A percentile compares a stretch with the other conserved stretches of the same genome.
Evolutionary conservation across 2,888 invertebrate genomes (phyloP).

Genomic region (Ormyrus rosae): DNA sequence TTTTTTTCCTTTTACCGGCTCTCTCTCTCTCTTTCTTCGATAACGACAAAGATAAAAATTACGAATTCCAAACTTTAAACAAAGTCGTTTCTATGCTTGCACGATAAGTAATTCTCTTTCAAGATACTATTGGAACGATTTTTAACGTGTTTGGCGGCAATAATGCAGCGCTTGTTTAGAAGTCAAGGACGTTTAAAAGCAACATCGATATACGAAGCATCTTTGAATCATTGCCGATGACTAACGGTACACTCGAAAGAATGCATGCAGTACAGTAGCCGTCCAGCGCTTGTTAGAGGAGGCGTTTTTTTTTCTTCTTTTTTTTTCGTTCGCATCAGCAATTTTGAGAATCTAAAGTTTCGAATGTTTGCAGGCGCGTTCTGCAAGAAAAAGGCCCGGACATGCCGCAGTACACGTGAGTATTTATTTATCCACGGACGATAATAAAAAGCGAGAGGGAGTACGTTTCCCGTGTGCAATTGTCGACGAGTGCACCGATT

Average conservation of each 20-base stretch:
- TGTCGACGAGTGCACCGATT: neutral
- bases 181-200: neutral
- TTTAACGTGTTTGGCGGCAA: no score
- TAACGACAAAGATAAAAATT: no score
- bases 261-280: no score
- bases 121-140: no score
- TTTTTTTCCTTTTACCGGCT: neutral
- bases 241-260: constrained; percentile 2
- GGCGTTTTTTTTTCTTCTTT: constrained; percentile 5
- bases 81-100: neutral
- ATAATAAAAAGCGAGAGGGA: no score
- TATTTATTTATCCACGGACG: constrained; percentile 54
- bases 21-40: no score
- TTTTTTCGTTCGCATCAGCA: constrained; percentile 62
- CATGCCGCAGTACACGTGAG: constrained; percentile 83
- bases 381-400: constrained; percentile 81
- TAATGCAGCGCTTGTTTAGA: neutral
- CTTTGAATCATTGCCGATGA: constrained; percentile 20
- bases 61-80: neutral
- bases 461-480: no score
- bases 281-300: neutral
- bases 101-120: neutral
- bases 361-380: constrained; percentile 77
- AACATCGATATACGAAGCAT: neutral
- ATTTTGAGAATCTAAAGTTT: no score